Percentiles rank a stretch among this genome's conserved stretches.
These are phyloP conservation scores for Acomys russatus DNA, from an alignment of 2,797 vertebrate genomes.

Conservation along the genomic window DNA sequence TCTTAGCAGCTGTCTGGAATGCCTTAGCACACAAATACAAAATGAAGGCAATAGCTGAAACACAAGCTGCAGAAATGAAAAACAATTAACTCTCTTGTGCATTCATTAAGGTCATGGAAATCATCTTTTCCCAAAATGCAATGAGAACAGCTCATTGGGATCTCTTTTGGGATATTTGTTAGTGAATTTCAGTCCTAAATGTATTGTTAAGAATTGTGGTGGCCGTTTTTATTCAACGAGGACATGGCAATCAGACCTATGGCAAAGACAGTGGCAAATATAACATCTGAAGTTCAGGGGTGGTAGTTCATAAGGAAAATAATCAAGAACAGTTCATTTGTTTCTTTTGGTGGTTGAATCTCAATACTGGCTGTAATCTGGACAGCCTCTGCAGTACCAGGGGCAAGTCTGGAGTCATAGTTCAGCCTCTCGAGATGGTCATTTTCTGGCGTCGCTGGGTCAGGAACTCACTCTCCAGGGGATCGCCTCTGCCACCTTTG, in stretches of 20 bases:
- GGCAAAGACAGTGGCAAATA: neutral
- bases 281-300: neutral
- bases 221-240: neutral
- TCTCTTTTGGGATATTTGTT: constrained; percentile 43
- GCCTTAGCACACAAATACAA: neutral
- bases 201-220: constrained; percentile 29
- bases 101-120: constrained; percentile 57
- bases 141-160: neutral
- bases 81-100: constrained; percentile 51
- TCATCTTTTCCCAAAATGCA: constrained; percentile 34
- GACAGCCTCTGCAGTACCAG: neutral
- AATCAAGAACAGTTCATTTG: neutral
- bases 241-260: neutral
- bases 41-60: neutral
- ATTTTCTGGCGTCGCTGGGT: neutral
- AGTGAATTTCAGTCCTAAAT: constrained; percentile 1
- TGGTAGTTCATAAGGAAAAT: neutral
- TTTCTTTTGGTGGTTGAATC: neutral
- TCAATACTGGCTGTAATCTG: neutral
- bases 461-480: neutral
- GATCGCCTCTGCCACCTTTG: neutral
- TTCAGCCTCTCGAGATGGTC: neutral
- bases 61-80: constrained; percentile 45
- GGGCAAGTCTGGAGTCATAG: neutral
- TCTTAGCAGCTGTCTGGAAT: neutral